Base-by-base conservation (phyloP, 2,113 vertebrate species). In the Chascanopsetta lugubris region DNA sequence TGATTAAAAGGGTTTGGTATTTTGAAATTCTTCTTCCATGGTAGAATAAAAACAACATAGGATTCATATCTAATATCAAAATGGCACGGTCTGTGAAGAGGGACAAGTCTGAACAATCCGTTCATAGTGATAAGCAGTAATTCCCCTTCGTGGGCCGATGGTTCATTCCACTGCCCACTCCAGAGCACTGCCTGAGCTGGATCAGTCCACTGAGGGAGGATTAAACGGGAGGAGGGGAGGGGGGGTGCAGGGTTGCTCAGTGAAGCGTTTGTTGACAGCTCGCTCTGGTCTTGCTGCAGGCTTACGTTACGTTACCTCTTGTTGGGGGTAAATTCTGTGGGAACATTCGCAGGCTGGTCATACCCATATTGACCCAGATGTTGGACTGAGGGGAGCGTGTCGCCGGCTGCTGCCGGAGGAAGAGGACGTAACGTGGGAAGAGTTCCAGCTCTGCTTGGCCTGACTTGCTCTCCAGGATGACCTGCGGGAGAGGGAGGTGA, bases 281-380 rank as follows among this genome's bases (percentile, higher is more conserved):
- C 72, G 80, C 61, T 79, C 82, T 48, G 74, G 92, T 97, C 97
- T 98, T 99, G 97, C 96, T 99, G 97, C 96, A 94, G 92, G 96
- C 96, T 98, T 97, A 96, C 94, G 66, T 98, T 97, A 96, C 94
- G 66, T 98, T 99, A 99, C 97, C 96, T 98, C 96, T 77, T 43
- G 75, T 42, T 38, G 73, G 91, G 82, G 94, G 93, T 74, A 97
- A 94, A 90, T 96, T 93, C 74, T 94, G 94, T 90, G 96, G 96
- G 92, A 96, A 96, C 95, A 96, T 95, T 95, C 95, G 94, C 92
- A 97, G 95, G 94, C 94, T 97, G 94, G 94, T 97, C 97, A 97
- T 98, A 99, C 97, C 97, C 96, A 98, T 98, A 94, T 98, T 99
- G 90, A 98, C 95, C 97, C 97, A 99, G 93, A 98, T 96, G 94